Percentiles rank a stretch among this genome's conserved stretches.
These are phyloP conservation scores for Yponomeuta cagnagella DNA, from an alignment of 2,888 invertebrate genomes.

Conservation along the genomic window DNA sequence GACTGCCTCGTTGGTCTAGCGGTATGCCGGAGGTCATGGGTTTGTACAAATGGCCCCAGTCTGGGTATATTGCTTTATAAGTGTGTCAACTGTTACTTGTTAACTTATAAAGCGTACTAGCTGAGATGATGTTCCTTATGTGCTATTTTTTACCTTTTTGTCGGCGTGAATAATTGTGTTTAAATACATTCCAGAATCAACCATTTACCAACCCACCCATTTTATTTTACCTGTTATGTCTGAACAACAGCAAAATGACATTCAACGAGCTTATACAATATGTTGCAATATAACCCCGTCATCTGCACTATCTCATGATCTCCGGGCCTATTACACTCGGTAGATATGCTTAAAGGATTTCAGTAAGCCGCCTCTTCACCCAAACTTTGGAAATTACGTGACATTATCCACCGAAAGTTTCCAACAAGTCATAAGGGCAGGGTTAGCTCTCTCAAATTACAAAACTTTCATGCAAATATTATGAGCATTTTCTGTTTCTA, in stretches of 20 bases:
- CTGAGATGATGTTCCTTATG: too few species aligned
- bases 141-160: too few species aligned
- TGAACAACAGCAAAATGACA: not conserved
- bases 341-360: not conserved
- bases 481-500: not conserved
- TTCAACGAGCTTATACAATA: not conserved
- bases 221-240: too few species aligned
- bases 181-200: too few species aligned
- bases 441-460: not conserved
- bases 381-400: constrained; percentile 30
- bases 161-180: too few species aligned
- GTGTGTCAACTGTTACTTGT: too few species aligned
- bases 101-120: too few species aligned
- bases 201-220: not conserved
- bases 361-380: not conserved
- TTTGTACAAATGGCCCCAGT: too few species aligned
- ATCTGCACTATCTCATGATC: not conserved
- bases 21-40: too few species aligned
- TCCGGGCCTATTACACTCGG: not conserved
- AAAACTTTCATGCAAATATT: constrained; percentile 1
- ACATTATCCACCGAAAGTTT: constrained; percentile 25
- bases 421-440: constrained; percentile 2
- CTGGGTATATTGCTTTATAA: too few species aligned
- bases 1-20: too few species aligned
- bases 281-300: not conserved